These are phyloP conservation scores for Drosophila pachea DNA, from an alignment of 1,140 invertebrate genomes.

Conservation along the genomic window DNA sequence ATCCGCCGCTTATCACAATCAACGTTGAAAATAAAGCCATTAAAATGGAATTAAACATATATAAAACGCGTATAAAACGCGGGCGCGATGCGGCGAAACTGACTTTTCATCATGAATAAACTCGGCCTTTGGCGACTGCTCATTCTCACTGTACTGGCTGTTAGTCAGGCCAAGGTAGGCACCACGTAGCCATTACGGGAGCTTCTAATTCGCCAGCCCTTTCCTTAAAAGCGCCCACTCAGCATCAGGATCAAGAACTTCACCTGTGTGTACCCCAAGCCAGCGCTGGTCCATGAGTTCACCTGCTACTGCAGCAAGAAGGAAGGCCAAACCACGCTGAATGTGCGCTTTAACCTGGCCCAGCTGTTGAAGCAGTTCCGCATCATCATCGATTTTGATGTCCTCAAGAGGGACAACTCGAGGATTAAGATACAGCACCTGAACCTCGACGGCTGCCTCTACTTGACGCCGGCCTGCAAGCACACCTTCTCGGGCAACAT, in stretches of 20 bases:
- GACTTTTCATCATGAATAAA: neutral
- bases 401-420: conserved; percentile 8
- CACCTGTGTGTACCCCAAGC: neutral
- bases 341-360: neutral
- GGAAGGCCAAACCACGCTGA: neutral
- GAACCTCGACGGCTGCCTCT: conserved; percentile 22
- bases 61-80: conserved; percentile 4
- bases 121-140: neutral
- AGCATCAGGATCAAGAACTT: conserved; percentile 1
- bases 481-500: conserved; percentile 1
- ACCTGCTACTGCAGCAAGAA: conserved; percentile 7
- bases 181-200: too few species aligned
- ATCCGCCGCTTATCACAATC: neutral
- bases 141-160: neutral
- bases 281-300: neutral
- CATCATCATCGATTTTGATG: neutral
- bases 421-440: neutral
- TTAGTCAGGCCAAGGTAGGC: conserved; percentile 9
- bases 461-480: neutral
- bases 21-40: too few species aligned
- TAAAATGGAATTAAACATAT: neutral
- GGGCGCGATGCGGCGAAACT: neutral
- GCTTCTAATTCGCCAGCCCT: too few species aligned
- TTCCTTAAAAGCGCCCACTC: neutral
- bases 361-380: neutral